Evolutionary conservation across 2,888 invertebrate species (phyloP).

Genomic region (Mamestra brassicae): DNA sequence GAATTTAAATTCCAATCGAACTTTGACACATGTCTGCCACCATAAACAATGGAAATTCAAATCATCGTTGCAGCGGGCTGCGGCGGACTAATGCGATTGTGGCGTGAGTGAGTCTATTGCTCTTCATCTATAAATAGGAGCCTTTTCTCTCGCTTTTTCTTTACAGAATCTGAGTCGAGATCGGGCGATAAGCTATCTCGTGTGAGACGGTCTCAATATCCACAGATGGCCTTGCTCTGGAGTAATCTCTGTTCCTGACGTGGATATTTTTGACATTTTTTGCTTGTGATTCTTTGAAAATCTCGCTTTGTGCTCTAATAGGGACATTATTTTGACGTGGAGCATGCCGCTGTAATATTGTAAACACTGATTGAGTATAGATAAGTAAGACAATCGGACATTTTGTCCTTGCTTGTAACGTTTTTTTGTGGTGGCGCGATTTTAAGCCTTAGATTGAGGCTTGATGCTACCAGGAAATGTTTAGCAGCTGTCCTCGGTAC

Average conservation of each 20-base stretch:
- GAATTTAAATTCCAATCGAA: constrained; percentile 91
- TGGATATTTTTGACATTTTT: constrained; percentile 89
- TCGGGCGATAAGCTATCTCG: constrained; percentile 89
- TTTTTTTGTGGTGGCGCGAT: constrained; percentile 76
- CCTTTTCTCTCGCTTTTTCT: constrained; percentile 90
- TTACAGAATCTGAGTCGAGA: constrained; percentile 89
- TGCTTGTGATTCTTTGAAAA: constrained; percentile 88
- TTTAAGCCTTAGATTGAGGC: constrained; percentile 68
- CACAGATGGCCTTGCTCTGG: constrained; percentile 89
- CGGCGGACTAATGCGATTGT: constrained; percentile 86
- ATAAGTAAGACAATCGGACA: constrained; percentile 88
- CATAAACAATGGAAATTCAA: constrained; percentile 91
- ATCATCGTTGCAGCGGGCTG: constrained; percentile 88
- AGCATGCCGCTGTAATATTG: constrained; percentile 86
- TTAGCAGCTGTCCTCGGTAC: constrained; percentile 64
- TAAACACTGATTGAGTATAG: constrained; percentile 89
- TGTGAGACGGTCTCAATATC: constrained; percentile 90
- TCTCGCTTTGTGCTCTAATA: constrained; percentile 88
- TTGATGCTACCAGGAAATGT: constrained; percentile 66
- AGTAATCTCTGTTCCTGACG: constrained; percentile 84
- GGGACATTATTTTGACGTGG: constrained; percentile 91
- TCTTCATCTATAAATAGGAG: constrained; percentile 89
- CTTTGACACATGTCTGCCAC: constrained; percentile 91
- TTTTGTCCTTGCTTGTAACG: constrained; percentile 76
- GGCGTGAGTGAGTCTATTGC: constrained; percentile 85